Conservation (phyloP, 2,888 invertebrate genomes). For the Pammene fasciana region DNA sequence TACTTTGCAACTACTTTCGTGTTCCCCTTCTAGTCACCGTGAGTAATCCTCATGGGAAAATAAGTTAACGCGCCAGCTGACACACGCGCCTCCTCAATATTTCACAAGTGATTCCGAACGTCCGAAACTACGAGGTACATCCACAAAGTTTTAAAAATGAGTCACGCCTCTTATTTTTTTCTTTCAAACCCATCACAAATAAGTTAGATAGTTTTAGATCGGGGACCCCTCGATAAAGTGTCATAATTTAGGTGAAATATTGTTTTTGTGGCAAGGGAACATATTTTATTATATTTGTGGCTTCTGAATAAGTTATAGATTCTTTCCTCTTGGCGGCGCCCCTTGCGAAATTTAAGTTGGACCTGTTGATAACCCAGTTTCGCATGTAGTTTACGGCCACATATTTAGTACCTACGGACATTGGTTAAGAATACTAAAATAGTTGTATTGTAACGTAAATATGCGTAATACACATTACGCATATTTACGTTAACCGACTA, state of each 20-base stretch:
- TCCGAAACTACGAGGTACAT: constrained; percentile 68
- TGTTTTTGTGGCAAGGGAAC: constrained; percentile 64
- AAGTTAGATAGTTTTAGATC: constrained; percentile 76
- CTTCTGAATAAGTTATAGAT: constrained; percentile 60
- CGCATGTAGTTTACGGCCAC: background rate
- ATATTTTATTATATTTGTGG: constrained; percentile 68
- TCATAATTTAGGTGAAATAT: constrained; percentile 76
- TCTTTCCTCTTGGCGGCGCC: constrained; percentile 51
- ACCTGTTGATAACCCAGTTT: constrained; percentile 60
- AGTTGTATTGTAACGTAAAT: too few species aligned
- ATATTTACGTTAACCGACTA: too few species aligned
- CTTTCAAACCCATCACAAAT: constrained; percentile 65
- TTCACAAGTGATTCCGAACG: constrained; percentile 70
- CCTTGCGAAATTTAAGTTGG: constrained; percentile 48
- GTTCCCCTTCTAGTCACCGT: constrained; percentile 33
- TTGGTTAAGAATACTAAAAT: too few species aligned
- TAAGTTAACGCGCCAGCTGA: constrained; percentile 63
- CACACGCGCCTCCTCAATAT: constrained; percentile 61
- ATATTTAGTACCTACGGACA: too few species aligned
- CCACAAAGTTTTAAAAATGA: constrained; percentile 70
- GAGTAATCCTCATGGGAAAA: constrained; percentile 59
- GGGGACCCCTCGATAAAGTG: constrained; percentile 76
- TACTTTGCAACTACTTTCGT: constrained; percentile 42
- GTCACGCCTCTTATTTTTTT: constrained; percentile 66
- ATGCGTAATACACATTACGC: too few species aligned